Percentiles rank a stretch among this genome's conserved stretches.
Conservation (phyloP, 2,888 invertebrate genomes). For the Agrotis clavis region DNA sequence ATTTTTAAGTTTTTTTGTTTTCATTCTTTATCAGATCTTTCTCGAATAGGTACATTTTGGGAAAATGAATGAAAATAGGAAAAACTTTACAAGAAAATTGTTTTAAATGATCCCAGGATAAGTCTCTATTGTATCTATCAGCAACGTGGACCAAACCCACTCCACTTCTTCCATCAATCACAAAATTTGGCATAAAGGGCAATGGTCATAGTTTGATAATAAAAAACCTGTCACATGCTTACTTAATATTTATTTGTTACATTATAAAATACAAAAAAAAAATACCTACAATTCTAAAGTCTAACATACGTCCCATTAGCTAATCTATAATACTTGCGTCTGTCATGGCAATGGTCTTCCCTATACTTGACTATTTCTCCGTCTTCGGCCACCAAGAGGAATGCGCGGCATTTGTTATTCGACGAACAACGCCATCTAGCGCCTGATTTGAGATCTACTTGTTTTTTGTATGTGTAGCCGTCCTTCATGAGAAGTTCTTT, state of each 20-base stretch:
- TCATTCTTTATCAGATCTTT: too few species aligned
- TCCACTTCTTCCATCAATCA: too few species aligned
- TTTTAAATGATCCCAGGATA: too few species aligned
- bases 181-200: too few species aligned
- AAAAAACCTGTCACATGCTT: too few species aligned
- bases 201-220: too few species aligned
- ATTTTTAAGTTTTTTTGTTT: too few species aligned
- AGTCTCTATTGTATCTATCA: too few species aligned
- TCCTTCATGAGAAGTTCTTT: conserved; percentile 44
- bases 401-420: conserved; percentile 64
- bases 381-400: conserved; percentile 48
- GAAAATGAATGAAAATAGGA: too few species aligned
- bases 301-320: conserved; percentile 35
- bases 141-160: too few species aligned
- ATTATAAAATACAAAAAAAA: not conserved
- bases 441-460: conserved; percentile 57
- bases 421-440: conserved; percentile 67
- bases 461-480: conserved; percentile 65
- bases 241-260: not conserved
- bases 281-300: not conserved
- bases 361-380: conserved; percentile 16
- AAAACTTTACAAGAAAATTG: too few species aligned
- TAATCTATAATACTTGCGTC: conserved; percentile 14
- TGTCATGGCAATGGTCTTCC: conserved; percentile 39
- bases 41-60: too few species aligned